A percentile compares a stretch with the other conserved stretches of the same genome.
Evolutionary conservation across 2,888 invertebrate genomes (phyloP).

Genomic region (Drosophila koepferae): DNA sequence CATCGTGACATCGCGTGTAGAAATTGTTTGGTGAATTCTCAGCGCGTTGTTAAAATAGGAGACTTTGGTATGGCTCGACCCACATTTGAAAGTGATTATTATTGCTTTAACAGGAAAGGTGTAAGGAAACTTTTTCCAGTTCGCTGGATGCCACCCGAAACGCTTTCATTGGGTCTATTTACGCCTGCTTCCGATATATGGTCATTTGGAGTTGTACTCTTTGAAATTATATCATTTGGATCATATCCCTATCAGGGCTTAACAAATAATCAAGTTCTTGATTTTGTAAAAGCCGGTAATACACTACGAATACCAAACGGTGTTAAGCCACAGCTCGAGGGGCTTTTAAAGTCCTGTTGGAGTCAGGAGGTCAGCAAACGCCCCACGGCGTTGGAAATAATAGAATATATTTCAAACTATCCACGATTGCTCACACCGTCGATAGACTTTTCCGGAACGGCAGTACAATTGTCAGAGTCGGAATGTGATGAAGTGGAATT

Average conservation of each 20-base stretch:
- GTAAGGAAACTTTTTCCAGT: conserved; percentile 90
- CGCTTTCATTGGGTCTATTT: conserved; percentile 92
- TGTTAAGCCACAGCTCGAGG: conserved; percentile 92
- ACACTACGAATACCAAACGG: conserved; percentile 91
- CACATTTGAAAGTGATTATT: conserved; percentile 95
- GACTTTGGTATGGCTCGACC: conserved; percentile 97
- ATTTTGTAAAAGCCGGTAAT: conserved; percentile 91
- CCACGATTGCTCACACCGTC: conserved; percentile 92
- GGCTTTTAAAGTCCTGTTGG: conserved; percentile 93
- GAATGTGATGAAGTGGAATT: conserved; percentile 80
- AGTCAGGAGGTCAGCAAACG: conserved; percentile 89
- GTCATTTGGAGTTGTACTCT: conserved; percentile 95
- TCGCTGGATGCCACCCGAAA: conserved; percentile 97
- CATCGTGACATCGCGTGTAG: conserved; percentile 94
- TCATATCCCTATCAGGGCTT: conserved; percentile 95
- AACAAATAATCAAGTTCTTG: conserved; percentile 93
- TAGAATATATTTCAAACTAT: conserved; percentile 92
- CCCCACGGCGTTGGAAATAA: conserved; percentile 91
- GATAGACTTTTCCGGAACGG: conserved; percentile 90
- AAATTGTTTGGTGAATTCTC: conserved; percentile 92
- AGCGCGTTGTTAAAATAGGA: conserved; percentile 90
- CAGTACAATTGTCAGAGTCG: conserved; percentile 90
- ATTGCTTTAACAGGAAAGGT: conserved; percentile 94
- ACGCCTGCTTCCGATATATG: conserved; percentile 95
- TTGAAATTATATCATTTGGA: conserved; percentile 95